These are phyloP conservation scores for Trichopoda pennipes DNA, from an alignment of 2,888 invertebrate genomes.

Conservation along the genomic window DNA sequence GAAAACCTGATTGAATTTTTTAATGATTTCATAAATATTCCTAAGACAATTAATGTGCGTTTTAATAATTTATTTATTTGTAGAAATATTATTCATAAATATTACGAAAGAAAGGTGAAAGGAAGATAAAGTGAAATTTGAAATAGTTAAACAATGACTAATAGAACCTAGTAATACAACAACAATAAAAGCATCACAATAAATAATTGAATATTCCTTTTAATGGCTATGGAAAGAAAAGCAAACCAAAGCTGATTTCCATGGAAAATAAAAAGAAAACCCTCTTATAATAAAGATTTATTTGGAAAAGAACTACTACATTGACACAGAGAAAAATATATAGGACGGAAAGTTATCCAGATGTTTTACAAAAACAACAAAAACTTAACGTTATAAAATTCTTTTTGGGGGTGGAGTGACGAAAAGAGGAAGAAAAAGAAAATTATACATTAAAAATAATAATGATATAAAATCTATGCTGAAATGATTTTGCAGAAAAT, in stretches of 20 bases:
- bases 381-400: constrained; percentile 1
- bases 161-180: not conserved
- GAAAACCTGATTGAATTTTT: no score
- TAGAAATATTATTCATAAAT: constrained; percentile 17
- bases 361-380: constrained; percentile 49
- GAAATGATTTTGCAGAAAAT: constrained; percentile 78
- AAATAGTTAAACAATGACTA: not conserved
- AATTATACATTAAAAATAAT: constrained; percentile 49
- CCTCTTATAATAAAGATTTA: constrained; percentile 18
- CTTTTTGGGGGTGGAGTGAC: not conserved
- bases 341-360: constrained; percentile 58
- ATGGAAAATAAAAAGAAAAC: not conserved
- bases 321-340: constrained; percentile 19
- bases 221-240: constrained; percentile 13
- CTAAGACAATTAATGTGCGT: not conserved
- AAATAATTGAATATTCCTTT: constrained; percentile 42
- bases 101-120: not conserved
- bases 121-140: not conserved
- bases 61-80: constrained; percentile 10
- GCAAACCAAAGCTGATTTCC: constrained; percentile 34
- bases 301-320: constrained; percentile 5
- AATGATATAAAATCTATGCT: constrained; percentile 75
- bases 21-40: not conserved
- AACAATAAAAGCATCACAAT: not conserved
- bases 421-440: constrained; percentile 1